Conservation (phyloP, 2,113 vertebrate species). For the Tragelaphus strepsiceros region DNA sequence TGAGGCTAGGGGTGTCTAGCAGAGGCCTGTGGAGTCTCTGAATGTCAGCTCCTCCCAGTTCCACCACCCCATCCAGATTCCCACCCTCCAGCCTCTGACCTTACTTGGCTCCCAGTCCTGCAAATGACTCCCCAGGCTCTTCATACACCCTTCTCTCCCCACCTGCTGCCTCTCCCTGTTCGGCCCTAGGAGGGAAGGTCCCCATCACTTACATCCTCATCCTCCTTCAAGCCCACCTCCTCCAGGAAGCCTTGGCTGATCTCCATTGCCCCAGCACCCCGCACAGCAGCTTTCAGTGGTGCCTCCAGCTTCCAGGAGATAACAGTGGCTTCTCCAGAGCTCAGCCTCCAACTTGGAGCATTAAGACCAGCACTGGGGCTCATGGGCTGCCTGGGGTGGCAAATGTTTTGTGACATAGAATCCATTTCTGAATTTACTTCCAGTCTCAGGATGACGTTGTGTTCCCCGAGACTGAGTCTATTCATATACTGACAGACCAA, state of each 20-base stretch:
- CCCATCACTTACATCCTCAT: not conserved
- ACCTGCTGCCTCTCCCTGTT: not conserved
- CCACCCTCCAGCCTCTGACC: not conserved
- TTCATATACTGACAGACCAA: fast-evolving
- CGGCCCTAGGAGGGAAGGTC: no score
- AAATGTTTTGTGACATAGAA: fast-evolving
- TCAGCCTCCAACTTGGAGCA: not conserved
- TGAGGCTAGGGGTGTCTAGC: not conserved
- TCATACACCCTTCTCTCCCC: no score
- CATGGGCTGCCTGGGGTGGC: fast-evolving
- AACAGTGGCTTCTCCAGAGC: not conserved
- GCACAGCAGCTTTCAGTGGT: not conserved
- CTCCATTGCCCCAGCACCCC: fast-evolving
- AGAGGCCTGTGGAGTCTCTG: fast-evolving
- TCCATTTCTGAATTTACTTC: not conserved
- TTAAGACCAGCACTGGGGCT: fast-evolving
- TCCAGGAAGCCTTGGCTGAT: not conserved
- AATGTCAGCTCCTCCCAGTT: not conserved
- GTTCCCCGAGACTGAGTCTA: fast-evolving
- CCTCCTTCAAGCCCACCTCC: not conserved
- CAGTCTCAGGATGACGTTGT: fast-evolving
- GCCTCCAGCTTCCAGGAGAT: not conserved
- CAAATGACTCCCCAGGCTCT: not conserved
- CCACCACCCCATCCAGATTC: not conserved
- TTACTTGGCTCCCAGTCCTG: not conserved